Evolutionary conservation across 2,888 invertebrate species (phyloP).

Genomic region (Andrena minutula): DNA sequence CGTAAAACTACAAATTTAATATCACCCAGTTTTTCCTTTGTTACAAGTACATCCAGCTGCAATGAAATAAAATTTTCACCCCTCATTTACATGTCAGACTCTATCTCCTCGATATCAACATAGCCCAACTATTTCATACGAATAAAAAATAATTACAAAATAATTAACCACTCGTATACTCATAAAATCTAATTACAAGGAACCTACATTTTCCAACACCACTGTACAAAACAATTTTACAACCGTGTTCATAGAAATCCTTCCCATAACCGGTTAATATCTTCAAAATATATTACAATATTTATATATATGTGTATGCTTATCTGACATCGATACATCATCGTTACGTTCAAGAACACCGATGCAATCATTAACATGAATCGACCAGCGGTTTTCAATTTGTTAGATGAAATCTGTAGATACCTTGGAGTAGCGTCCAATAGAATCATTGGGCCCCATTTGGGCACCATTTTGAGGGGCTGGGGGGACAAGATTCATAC

Average conservation of each 20-base stretch:
- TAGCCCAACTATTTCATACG: background rate
- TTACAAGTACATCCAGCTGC: too few species aligned
- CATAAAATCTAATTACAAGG: conserved; percentile 1
- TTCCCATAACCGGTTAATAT: conserved; percentile 51
- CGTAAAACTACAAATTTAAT: background rate
- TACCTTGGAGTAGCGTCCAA: conserved; percentile 77
- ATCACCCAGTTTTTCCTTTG: too few species aligned
- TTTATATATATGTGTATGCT: conserved; percentile 11
- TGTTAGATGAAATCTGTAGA: conserved; percentile 72
- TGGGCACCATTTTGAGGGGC: conserved; percentile 75
- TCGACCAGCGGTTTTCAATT: conserved; percentile 25
- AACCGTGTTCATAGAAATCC: conserved; percentile 19
- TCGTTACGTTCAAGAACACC: conserved; percentile 8
- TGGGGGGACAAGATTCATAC: conserved; percentile 77
- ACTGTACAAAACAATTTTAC: conserved; percentile 32
- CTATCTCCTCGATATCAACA: background rate
- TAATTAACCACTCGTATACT: background rate
- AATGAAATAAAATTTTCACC: background rate
- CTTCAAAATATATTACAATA: conserved; percentile 46
- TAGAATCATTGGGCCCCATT: conserved; percentile 76
- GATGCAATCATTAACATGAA: conserved; percentile 9
- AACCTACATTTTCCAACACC: conserved; percentile 33
- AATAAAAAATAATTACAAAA: conserved; percentile 5
- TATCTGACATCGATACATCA: conserved; percentile 12
- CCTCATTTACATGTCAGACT: background rate